These are phyloP conservation scores for Rhopalosiphum padi DNA, from an alignment of 1,140 invertebrate genomes.

Conservation along the genomic window DNA sequence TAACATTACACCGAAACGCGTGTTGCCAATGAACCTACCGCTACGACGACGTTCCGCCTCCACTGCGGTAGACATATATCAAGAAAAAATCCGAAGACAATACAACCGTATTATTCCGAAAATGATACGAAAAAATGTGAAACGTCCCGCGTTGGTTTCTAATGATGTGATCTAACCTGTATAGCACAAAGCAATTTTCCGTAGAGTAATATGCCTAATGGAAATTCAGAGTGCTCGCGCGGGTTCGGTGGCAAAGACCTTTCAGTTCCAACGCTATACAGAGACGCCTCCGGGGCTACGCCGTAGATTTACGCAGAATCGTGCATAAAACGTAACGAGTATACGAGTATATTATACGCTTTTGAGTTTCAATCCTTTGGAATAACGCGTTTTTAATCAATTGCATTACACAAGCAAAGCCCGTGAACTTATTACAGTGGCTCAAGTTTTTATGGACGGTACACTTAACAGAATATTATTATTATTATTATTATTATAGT, in stretches of 20 bases:
- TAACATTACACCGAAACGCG: not conserved
- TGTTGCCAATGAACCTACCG: not conserved
- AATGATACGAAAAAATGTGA: not conserved
- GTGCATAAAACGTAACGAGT: not conserved
- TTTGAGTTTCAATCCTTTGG: constrained; percentile 14
- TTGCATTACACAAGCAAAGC: not conserved
- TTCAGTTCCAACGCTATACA: not conserved
- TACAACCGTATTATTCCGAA: not conserved
- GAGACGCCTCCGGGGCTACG: not conserved
- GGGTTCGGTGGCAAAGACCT: not conserved
- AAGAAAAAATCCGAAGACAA: not conserved
- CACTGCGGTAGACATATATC: not conserved
- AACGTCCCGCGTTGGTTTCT: not conserved
- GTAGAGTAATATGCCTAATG: not conserved
- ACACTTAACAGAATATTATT: not conserved
- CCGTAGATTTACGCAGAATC: not conserved
- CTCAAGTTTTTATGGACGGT: not conserved
- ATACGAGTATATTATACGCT: not conserved
- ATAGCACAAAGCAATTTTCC: not conserved
- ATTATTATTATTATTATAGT: not conserved
- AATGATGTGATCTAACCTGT: not conserved
- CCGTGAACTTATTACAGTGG: not conserved
- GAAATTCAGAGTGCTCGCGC: not conserved
- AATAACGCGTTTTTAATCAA: constrained; percentile 15
- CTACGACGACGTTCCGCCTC: not conserved